Evolutionary conservation across 1,140 invertebrate genomes (phyloP).

Genomic region (Procambarus clarkii): DNA sequence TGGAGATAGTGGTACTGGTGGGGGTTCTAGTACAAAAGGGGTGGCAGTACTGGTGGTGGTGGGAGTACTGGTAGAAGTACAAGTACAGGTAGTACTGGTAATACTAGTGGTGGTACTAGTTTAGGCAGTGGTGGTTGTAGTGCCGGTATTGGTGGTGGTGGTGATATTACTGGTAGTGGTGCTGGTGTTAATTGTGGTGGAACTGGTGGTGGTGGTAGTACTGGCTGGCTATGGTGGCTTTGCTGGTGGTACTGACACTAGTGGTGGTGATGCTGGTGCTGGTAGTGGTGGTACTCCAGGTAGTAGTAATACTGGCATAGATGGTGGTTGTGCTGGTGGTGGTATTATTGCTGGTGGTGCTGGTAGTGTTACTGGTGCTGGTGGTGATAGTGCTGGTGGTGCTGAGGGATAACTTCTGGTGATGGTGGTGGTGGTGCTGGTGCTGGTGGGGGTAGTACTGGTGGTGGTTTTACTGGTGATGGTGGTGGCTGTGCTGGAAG

Average conservation of each 20-base stretch:
- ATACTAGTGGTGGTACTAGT: neutral
- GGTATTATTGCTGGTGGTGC: neutral
- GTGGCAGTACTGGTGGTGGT: neutral
- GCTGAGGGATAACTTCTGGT: neutral
- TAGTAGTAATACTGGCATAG: neutral
- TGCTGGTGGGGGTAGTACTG: too few relatives aligned
- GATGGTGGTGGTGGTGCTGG: neutral
- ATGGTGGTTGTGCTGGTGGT: neutral
- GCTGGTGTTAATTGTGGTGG: too few relatives aligned
- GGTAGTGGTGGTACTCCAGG: too few relatives aligned
- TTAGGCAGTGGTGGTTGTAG: too few relatives aligned
- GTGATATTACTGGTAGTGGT: neutral
- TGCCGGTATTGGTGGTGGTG: neutral
- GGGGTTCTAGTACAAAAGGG: too few relatives aligned
- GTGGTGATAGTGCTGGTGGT: neutral
- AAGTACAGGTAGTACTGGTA: neutral
- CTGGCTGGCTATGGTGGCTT: too few relatives aligned
- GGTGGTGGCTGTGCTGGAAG: neutral
- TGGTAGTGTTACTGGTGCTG: too few relatives aligned
- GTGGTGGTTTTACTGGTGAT: neutral
- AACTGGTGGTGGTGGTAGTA: too few relatives aligned
- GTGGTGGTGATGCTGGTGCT: neutral
- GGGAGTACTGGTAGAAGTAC: neutral
- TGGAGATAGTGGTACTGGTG: neutral
- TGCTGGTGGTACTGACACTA: neutral